These are phyloP conservation scores for Drosophila orosa DNA, from an alignment of 1,140 invertebrate genomes.

Conservation along the genomic window DNA sequence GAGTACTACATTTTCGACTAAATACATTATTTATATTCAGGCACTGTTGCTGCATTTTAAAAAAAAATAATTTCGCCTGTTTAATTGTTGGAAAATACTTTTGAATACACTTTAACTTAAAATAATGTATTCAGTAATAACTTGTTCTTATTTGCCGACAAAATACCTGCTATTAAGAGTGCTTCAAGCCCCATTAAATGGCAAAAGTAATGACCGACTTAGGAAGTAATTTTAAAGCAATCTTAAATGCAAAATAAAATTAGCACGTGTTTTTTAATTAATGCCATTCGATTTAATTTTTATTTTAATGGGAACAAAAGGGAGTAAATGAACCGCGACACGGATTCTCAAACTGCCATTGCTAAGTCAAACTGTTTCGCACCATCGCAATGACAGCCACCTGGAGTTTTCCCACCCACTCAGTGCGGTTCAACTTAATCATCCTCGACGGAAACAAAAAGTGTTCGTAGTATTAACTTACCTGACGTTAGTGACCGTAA, in stretches of 20 bases:
- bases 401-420: no score
- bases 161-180: neutral
- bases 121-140: neutral
- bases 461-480: conserved; percentile 72
- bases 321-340: neutral
- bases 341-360: neutral
- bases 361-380: neutral
- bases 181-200: neutral
- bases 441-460: neutral
- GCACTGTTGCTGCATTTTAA: neutral
- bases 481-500: conserved; percentile 90
- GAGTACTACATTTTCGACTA: neutral
- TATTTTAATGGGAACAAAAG: neutral
- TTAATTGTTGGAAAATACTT: neutral
- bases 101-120: no score
- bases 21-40: neutral
- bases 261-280: neutral
- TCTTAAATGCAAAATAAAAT: neutral
- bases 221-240: neutral
- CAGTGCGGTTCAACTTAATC: neutral
- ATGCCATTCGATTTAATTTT: neutral
- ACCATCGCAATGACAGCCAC: no score
- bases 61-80: neutral
- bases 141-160: neutral
- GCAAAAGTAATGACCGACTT: conserved; percentile 3